phyloP scores from a whole-genome alignment of 1,140 invertebrate genomes.

The Pogonognathellus flavescens region DNA sequence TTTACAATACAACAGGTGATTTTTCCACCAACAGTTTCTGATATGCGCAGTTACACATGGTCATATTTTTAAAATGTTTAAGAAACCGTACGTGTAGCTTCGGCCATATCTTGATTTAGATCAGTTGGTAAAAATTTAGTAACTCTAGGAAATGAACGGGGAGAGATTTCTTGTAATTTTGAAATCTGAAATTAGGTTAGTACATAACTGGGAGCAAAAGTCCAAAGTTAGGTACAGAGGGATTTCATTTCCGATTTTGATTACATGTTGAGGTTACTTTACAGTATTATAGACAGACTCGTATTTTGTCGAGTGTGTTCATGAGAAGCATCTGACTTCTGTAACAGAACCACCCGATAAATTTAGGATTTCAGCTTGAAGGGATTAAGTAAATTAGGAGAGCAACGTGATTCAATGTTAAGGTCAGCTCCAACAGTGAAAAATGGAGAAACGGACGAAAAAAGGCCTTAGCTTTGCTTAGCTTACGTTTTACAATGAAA shows the following conservation, averaged over 20 bases:
- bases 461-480: neutral
- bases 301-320: neutral
- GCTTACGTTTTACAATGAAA: neutral
- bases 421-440: neutral
- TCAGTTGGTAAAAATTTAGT: neutral
- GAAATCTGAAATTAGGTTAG: slow-evolving; percentile 32
- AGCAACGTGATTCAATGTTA: neutral
- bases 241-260: slow-evolving; percentile 44
- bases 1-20: no score
- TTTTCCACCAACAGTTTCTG: no score
- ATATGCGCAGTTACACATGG: no score
- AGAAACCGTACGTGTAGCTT: no score
- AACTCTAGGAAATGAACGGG: neutral
- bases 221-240: neutral
- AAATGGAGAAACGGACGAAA: neutral
- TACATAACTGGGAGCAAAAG: slow-evolving; percentile 9
- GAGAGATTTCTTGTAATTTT: neutral
- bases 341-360: slow-evolving; percentile 36
- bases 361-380: slow-evolving; percentile 27
- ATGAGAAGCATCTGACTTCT: slow-evolving; percentile 11
- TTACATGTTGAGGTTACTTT: slow-evolving; percentile 9
- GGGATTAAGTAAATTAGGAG: slow-evolving; percentile 16
- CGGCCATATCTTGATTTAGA: no score
- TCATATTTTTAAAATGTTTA: no score
- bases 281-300: neutral